Percentiles rank a stretch among this genome's conserved stretches.
phyloP scores from a whole-genome alignment of 2,113 vertebrate species.

The Nothobranchius furzeri region DNA sequence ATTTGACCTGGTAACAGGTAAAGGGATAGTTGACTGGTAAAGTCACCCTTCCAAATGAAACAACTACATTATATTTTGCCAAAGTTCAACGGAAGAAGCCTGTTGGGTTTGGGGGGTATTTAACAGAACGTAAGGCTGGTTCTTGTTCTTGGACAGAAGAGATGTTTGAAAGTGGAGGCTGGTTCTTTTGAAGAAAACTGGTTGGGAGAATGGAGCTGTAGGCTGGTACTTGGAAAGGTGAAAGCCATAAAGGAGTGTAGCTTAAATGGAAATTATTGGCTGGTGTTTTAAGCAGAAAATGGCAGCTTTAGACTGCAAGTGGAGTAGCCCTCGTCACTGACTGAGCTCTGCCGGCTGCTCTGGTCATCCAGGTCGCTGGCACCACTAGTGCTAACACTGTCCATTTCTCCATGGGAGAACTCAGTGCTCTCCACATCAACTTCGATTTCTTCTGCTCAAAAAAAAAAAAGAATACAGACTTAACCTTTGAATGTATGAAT shows the following conservation, averaged over 20 bases:
- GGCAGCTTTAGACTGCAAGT: conserved; percentile 94
- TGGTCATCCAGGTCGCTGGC: conserved; percentile 96
- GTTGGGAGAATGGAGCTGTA: conserved; percentile 49
- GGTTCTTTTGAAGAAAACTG: conserved; percentile 53
- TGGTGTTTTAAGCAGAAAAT: conserved; percentile 88
- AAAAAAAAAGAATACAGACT: neutral
- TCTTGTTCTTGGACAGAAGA: conserved; percentile 43
- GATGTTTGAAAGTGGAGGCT: conserved; percentile 46
- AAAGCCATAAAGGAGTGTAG: conserved; percentile 63
- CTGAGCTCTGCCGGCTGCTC: conserved; percentile 94
- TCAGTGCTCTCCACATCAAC: conserved; percentile 97
- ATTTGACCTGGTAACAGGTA: conserved; percentile 45
- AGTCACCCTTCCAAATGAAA: conserved; percentile 31
- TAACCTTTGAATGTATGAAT: neutral
- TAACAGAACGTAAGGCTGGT: conserved; percentile 66
- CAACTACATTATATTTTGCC: conserved; percentile 35
- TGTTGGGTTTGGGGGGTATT: conserved; percentile 34
- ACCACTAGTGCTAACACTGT: conserved; percentile 93
- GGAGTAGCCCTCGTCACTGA: conserved; percentile 96
- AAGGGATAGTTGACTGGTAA: conserved; percentile 43
- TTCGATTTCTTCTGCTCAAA: conserved; percentile 91
- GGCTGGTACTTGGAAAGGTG: conserved; percentile 59
- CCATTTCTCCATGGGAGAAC: conserved; percentile 97
- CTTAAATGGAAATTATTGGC: conserved; percentile 53
- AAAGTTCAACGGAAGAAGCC: conserved; percentile 22